phyloP scores from a whole-genome alignment of 2,888 invertebrate species.

The Pheosia tremula region DNA sequence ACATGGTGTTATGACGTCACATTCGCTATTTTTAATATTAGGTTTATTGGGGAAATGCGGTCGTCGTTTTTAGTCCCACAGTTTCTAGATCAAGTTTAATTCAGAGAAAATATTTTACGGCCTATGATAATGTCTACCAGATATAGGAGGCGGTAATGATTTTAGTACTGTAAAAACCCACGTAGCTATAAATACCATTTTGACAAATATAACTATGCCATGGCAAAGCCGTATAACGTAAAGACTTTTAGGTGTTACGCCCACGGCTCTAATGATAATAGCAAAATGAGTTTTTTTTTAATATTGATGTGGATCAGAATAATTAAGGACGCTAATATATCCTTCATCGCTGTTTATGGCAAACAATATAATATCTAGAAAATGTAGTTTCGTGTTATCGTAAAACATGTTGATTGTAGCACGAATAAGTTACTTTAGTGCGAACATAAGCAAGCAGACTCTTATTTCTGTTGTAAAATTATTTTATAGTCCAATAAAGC shows the following conservation, averaged over 20 bases:
- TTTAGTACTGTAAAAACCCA: not conserved
- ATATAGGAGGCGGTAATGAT: not conserved
- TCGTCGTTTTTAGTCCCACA: no score
- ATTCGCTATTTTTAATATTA: no score
- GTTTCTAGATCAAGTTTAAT: no score
- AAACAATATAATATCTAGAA: no score
- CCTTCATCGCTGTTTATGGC: no score
- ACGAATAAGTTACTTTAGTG: slow-evolving; percentile 12
- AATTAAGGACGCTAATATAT: no score
- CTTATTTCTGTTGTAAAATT: slow-evolving; percentile 27
- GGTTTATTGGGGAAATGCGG: no score
- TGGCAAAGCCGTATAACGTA: not conserved
- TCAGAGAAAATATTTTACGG: no score
- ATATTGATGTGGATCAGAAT: no score
- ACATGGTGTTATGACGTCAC: not conserved
- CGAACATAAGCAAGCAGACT: slow-evolving; percentile 12
- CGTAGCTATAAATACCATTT: not conserved
- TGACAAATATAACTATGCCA: not conserved
- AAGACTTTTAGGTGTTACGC: not conserved
- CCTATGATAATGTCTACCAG: no score
- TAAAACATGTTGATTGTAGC: no score
- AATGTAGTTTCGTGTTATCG: no score
- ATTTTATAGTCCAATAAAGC: slow-evolving; percentile 31
- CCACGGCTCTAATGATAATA: not conserved
- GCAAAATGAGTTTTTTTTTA: not conserved